Conservation (phyloP, 2,888 invertebrate species). For the Tipula helvola region DNA sequence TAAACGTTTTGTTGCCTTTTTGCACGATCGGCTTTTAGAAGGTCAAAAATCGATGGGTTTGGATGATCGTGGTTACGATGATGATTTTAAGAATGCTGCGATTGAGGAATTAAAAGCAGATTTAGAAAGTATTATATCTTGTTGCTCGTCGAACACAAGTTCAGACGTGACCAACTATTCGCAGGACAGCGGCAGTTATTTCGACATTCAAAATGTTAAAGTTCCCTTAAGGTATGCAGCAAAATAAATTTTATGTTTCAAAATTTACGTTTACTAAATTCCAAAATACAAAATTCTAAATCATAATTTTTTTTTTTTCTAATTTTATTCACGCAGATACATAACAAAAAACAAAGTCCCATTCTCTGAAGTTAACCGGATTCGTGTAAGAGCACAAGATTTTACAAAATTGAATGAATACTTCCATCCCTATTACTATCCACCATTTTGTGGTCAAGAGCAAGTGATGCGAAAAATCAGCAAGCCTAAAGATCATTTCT, state of each 20-base stretch:
- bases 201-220: constrained; percentile 28
- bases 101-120: constrained; percentile 27
- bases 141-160: constrained; percentile 29
- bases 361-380: constrained; percentile 30
- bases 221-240: constrained; percentile 25
- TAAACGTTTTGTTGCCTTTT: background rate
- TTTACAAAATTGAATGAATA: constrained; percentile 27
- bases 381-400: constrained; percentile 24
- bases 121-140: constrained; percentile 29
- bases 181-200: constrained; percentile 32
- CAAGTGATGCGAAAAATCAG: constrained; percentile 24
- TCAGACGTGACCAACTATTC: constrained; percentile 32
- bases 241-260: background rate
- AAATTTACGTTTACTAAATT: background rate
- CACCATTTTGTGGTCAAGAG: constrained; percentile 30
- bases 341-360: constrained; percentile 31
- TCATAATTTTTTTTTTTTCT: background rate
- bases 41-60: background rate
- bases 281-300: background rate
- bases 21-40: background rate
- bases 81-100: background rate
- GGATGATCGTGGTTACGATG: background rate
- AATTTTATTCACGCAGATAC: constrained; percentile 17
- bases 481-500: constrained; percentile 26
- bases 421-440: constrained; percentile 25